Evolutionary conservation across 92 coral and sea anemone species (phyloP), one percentile per base, ranked within the genome.

Genomic region (Zoanthus gigantus): DNA sequence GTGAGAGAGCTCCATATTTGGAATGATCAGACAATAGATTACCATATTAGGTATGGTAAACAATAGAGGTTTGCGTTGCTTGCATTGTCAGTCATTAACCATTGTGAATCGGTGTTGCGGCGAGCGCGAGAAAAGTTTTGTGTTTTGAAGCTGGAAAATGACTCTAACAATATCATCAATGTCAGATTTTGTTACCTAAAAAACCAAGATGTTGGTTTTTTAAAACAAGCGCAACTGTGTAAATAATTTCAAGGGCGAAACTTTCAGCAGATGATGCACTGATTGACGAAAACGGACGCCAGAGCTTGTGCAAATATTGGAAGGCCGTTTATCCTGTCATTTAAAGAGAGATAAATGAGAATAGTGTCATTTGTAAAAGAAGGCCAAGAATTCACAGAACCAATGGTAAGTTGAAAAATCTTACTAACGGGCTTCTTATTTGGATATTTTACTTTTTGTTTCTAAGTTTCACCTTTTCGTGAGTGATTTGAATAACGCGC

Each of bases 11-110:
- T 52, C 96, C 98, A 91, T 91, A 95, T 95, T 93, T 95, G 96
- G 98, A 89, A 90, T 79, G 82, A 67, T 88, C 63, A 95, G 93
- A 95, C 98, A 95, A 95, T 91, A 52, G 77, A 37, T 78, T 88
- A 34, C 98, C 98, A 91, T 83, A 95, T 93, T 83, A 88, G 93
- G 98, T 37, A 65, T 89, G 89, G 74, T 84, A 86, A 93, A 92
- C 94, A 91, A 88, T 91, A 89, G 87, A 88, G 90, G 94, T 80
- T 88, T 56, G 77, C 83, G 60, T 83, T 42, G 71, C 46, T 46
- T 87, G 85, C 79, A 77, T 90, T 90, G 84, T 79, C 65, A 81
- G 75, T 81, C 66, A 81, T 65, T 45, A 46, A 60, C 7, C 46
- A 18, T 81, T 81, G 75, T 65, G 58, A 32, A 54, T 30, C 67